Percentiles rank a stretch among this genome's conserved stretches.
Evolutionary conservation across 2,113 vertebrate genomes (phyloP).

Genomic region (Apistogramma diplotaenia): DNA sequence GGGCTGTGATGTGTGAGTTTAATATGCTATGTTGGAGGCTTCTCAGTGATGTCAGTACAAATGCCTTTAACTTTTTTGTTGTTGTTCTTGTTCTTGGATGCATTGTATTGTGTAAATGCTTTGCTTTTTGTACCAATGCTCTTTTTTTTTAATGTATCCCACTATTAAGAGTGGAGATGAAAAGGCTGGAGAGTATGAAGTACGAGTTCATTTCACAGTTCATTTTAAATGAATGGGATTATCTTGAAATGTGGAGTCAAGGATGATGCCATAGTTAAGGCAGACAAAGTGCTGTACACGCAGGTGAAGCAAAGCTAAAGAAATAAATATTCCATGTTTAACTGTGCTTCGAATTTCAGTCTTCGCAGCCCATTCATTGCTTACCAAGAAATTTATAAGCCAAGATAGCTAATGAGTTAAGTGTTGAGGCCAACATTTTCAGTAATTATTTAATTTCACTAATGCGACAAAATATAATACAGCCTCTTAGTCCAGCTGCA

Average conservation of each 20-base stretch:
- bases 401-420: not conserved
- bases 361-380: not conserved
- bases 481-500: slow-evolving; percentile 46
- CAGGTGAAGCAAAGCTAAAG: not conserved
- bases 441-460: not conserved
- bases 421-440: not conserved
- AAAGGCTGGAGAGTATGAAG: not conserved
- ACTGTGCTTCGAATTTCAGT: not conserved
- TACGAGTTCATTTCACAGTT: not conserved
- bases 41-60: slow-evolving; percentile 18
- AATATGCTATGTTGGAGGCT: not conserved
- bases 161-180: not conserved
- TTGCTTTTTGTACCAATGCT: slow-evolving; percentile 23
- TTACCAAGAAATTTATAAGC: not conserved
- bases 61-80: not conserved
- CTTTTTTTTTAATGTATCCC: not conserved
- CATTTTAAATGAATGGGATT: not conserved
- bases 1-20: slow-evolving; percentile 8
- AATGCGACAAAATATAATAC: slow-evolving; percentile 27
- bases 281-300: not conserved
- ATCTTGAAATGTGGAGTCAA: not conserved
- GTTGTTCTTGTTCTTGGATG: not conserved
- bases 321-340: slow-evolving; percentile 29
- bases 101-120: slow-evolving; percentile 17
- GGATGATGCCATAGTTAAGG: not conserved